These are phyloP conservation scores for Balaeniceps rex DNA, from an alignment of 2,113 vertebrate genomes.

Conservation along the genomic window DNA sequence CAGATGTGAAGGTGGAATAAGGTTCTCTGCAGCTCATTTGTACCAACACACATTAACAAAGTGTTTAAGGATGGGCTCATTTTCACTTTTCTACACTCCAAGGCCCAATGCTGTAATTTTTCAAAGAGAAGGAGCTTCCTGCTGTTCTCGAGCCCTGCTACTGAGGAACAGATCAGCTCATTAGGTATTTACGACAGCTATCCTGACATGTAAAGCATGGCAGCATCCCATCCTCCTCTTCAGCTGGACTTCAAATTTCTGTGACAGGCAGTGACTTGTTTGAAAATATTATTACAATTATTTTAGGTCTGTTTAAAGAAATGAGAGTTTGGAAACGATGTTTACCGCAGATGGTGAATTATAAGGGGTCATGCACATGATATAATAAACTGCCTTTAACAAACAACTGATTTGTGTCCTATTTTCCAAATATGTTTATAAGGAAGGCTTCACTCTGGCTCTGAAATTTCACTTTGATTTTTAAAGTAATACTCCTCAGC, in stretches of 20 bases:
- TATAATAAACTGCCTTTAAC: neutral
- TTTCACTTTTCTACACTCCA: neutral
- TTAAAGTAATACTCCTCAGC: neutral
- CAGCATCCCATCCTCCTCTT: neutral
- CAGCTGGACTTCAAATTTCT: neutral
- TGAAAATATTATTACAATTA: neutral
- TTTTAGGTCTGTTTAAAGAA: neutral
- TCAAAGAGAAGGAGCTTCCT: neutral
- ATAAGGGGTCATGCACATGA: neutral
- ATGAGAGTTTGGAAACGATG: neutral
- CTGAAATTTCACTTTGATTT: neutral
- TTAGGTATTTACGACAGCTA: neutral
- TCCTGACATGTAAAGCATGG: neutral
- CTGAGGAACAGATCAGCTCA: neutral
- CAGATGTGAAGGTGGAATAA: neutral
- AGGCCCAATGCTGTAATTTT: neutral
- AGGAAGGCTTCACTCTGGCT: neutral
- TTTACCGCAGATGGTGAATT: slow-evolving; percentile 24
- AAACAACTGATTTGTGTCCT: neutral
- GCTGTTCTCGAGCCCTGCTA: neutral
- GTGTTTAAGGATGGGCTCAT: neutral
- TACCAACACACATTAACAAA: neutral
- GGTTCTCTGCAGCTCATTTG: neutral
- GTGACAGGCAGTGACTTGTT: neutral
- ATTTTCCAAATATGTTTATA: neutral